Conservation (phyloP, 2,113 vertebrate genomes). For the Varanus salvator region DNA sequence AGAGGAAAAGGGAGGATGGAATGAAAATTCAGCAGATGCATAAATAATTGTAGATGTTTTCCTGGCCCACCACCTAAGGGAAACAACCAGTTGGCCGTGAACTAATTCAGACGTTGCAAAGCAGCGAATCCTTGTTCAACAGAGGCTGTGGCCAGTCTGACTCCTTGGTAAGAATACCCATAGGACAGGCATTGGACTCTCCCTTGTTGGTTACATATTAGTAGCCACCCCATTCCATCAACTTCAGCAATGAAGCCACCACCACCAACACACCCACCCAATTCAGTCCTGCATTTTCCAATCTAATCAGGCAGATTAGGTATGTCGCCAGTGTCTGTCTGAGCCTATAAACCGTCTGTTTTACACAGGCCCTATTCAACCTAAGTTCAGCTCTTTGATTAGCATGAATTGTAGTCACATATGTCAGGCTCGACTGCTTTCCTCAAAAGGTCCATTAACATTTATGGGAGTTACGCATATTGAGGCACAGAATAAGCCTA, state of each 20-base stretch:
- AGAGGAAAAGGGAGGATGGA: neutral
- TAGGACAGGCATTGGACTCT: neutral
- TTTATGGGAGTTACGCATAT: slow-evolving; percentile 69
- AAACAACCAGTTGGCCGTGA: neutral
- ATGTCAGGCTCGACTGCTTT: slow-evolving; percentile 67
- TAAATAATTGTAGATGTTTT: neutral
- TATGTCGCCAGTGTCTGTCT: slow-evolving; percentile 25
- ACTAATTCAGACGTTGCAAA: too few species aligned
- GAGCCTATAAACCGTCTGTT: slow-evolving; percentile 45
- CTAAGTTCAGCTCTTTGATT: slow-evolving; percentile 53
- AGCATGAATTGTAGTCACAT: slow-evolving; percentile 40
- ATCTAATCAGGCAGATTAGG: neutral
- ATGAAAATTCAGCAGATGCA: neutral
- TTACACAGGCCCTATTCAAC: slow-evolving; percentile 48
- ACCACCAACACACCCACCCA: neutral
- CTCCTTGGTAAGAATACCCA: neutral
- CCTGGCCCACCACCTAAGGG: neutral
- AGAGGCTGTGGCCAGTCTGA: neutral
- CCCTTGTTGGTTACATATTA: neutral
- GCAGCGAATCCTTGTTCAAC: neutral
- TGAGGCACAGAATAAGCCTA: slow-evolving; percentile 63
- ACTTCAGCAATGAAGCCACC: neutral
- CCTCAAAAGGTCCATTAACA: slow-evolving; percentile 70
- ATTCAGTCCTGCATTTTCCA: neutral
- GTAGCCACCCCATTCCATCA: neutral